phyloP scores from a whole-genome alignment of 2,113 vertebrate genomes.

The Erythrolamprus reginae region DNA sequence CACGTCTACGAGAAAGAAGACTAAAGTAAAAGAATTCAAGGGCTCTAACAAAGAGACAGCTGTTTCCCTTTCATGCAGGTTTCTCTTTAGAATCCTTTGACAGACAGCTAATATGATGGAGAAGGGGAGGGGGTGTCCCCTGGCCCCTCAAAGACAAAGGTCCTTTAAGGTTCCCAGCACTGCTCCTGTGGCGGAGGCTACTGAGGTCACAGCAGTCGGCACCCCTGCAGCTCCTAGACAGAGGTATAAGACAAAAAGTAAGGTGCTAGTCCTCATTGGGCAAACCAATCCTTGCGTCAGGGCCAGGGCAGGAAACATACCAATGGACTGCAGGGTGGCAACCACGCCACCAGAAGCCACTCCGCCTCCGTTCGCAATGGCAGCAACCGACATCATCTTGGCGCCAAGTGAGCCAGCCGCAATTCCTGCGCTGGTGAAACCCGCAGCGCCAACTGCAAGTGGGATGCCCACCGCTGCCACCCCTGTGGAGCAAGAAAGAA shows the following conservation, averaged over 20 bases:
- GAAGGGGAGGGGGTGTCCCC: too few species aligned
- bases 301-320: background rate
- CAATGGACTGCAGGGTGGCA: background rate
- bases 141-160: background rate
- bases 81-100: background rate
- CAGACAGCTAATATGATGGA: background rate
- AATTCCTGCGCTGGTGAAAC: background rate
- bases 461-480: background rate
- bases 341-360: background rate
- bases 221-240: slow-evolving; percentile 45
- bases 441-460: background rate
- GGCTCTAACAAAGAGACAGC: background rate
- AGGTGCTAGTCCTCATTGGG: background rate
- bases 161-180: background rate
- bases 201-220: background rate
- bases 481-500: background rate
- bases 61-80: background rate
- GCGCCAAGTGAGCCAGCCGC: background rate
- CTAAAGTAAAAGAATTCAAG: background rate
- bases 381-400: background rate
- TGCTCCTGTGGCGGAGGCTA: background rate
- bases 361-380: background rate
- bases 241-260: background rate
- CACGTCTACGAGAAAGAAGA: background rate
- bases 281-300: background rate